Evolutionary conservation across 2,888 invertebrate species (phyloP), one percentile per base, ranked within the genome.

Genomic region (Steinernema carpocapsae): DNA sequence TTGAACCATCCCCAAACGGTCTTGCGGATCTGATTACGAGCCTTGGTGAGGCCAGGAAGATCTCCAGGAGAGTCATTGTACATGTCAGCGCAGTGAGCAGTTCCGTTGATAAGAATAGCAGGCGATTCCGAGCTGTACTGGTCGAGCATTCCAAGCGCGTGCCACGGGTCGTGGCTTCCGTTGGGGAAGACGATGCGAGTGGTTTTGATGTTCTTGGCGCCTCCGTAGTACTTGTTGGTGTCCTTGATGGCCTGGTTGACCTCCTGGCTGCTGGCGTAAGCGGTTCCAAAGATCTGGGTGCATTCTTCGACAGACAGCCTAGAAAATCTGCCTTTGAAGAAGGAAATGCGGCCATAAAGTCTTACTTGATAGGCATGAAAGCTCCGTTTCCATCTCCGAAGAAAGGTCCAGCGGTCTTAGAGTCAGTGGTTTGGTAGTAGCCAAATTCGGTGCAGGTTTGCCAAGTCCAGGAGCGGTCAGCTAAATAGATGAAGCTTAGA

Each of bases 181-280:
- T 76, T 70, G 51, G 75, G 56, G 22, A 56, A 22, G 71, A 43
- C 26, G 10, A 72, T 32, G 14, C 72, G 52, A 1, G 52, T 72
- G 17, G 45, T 26, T 6, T 48, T 43, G 51, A 73, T 32, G 1
- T 17, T 4, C 1, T 22, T 4, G 32, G 64, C 64, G 17, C 81
- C 82, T 64, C 80, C 81, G 56, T 81, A 83, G 71, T 76, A 77
- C 24, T 75, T 71, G 76, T 83, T 82, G 10, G 83, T 83, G 64
- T 78, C 71, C 19, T 75, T 72, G 26, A 83, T 77, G 45, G 80
- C 74, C 6, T 72, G 24, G 42, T 73, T 64, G 51, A 82, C 78
- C 48, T 77, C 79, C 19, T 74, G 71, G 37, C 70, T 72, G 72
- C 73, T 79, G 17, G 42, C 32, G 19, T 76, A 56, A 12, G 37